A percentile compares a stretch with the other conserved stretches of the same genome.
Conservation (phyloP, 2,113 vertebrate genomes). For the Monopterus albus region DNA sequence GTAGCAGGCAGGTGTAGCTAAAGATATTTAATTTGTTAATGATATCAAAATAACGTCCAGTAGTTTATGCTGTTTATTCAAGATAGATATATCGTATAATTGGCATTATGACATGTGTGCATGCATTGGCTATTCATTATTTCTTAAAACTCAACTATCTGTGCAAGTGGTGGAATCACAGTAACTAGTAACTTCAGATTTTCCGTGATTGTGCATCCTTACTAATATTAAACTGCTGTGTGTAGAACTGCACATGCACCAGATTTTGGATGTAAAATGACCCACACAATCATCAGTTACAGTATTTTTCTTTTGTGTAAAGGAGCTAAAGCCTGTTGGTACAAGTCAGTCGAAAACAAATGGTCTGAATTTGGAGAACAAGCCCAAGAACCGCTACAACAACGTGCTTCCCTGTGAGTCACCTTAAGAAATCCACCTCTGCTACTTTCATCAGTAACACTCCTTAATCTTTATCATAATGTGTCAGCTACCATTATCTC, state of each 20-base stretch:
- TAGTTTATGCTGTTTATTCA: not conserved
- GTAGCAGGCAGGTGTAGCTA: no score
- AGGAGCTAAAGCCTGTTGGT: conserved; percentile 92
- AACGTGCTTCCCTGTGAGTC: conserved; percentile 96
- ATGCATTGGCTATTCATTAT: no score
- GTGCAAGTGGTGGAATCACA: no score
- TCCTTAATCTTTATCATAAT: not conserved
- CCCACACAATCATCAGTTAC: not conserved
- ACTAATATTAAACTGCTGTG: not conserved
- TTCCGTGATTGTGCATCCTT: not conserved
- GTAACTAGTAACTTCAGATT: not conserved
- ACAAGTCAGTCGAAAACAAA: conserved; percentile 84
- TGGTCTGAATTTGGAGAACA: conserved; percentile 89
- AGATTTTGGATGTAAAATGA: not conserved
- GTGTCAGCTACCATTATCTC: not conserved
- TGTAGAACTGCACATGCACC: not conserved
- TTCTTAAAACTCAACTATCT: no score
- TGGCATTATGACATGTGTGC: no score
- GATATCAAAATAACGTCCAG: no score
- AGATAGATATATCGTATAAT: no score
- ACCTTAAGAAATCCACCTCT: conserved; percentile 10
- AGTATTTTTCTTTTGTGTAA: not conserved
- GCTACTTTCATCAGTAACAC: conserved; percentile 14
- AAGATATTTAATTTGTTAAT: no score
- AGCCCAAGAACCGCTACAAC: conserved; percentile 95